Evolutionary conservation across 2,888 invertebrate species (phyloP).

Genomic region (Meganola albula): DNA sequence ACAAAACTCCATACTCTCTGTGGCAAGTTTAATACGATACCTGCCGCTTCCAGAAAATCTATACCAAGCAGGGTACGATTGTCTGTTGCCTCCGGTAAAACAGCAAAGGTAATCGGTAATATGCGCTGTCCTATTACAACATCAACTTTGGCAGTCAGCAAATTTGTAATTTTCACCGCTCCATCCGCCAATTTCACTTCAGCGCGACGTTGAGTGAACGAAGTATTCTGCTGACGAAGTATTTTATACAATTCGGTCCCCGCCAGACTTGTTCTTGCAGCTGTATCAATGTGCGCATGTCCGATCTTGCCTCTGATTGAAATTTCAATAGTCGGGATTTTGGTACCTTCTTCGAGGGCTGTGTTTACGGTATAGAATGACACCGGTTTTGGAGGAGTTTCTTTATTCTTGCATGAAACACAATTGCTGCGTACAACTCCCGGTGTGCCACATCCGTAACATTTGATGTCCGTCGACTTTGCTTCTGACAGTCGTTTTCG

Average conservation of each 20-base stretch:
- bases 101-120: not conserved
- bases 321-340: slow-evolving; percentile 1
- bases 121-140: not conserved
- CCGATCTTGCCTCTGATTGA: not conserved
- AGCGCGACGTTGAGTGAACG: not conserved
- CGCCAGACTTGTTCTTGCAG: slow-evolving; percentile 1
- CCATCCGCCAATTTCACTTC: slow-evolving; percentile 4
- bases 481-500: slow-evolving; percentile 1
- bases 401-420: slow-evolving; percentile 5
- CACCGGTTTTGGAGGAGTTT: slow-evolving; percentile 2
- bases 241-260: slow-evolving; percentile 1
- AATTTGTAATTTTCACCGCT: not conserved
- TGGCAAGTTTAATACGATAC: not conserved
- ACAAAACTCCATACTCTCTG: not conserved
- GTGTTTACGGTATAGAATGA: not conserved
- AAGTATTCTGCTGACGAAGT: not conserved
- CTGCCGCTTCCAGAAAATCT: not conserved
- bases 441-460: slow-evolving; percentile 9
- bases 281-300: not conserved
- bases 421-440: slow-evolving; percentile 8
- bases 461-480: not conserved
- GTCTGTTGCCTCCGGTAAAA: not conserved
- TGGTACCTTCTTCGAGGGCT: not conserved
- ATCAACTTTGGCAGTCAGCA: not conserved
- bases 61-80: slow-evolving; percentile 2